Base-by-base conservation (phyloP, 2,888 invertebrate species). In the Drosophila paramelanica region DNA sequence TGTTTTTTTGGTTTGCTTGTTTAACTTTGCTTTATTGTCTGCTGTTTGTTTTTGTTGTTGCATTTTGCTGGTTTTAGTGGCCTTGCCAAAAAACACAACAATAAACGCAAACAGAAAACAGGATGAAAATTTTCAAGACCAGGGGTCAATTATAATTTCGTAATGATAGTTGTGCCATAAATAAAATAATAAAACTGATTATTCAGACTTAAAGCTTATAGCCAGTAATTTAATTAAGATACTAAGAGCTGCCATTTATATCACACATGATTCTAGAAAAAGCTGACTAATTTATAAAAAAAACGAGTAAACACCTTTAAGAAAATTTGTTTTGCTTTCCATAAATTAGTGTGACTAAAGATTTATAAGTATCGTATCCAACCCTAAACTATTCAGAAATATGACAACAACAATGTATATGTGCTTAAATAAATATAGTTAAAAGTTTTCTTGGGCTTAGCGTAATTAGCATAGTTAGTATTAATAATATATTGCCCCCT, bases 21-120 rank as follows among this genome's bases (percentile, higher is more conserved):
- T 84, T 73, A 83, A 79, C 73, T 74, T 88, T 74, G 78, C 73
- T 74, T 75, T 75, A 75, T 82, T 78, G 75, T 81, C 70, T 59
- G 73, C 49, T 68, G 65, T 67, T 69, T 52, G n/a, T 33, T 46
- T 23, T 38, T 74, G 66, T 57, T 65, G 56, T 55, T 59, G 70
- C 76, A 59, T 56, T 52, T 64, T 73, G 68, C 79, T 67, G 72
- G 66, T 81, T 85, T 81, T 85, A 62, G 59, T 68, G 67, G 72
- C 69, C 72, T 68, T 67, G 77, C 77, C 69, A 53, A 72, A 72
- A 78, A 71, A 27, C 27, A 27, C 8, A 27, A 27, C 67, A 36
- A 13, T 67, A 36, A 13, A 62, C 52, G 5, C 31, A 20, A 56
- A 41, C 8, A 27, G 11, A 45, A 60, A 36, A 33, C 25, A 27